Base-by-base conservation (phyloP, 2,888 invertebrate genomes). In the Noctua janthe region DNA sequence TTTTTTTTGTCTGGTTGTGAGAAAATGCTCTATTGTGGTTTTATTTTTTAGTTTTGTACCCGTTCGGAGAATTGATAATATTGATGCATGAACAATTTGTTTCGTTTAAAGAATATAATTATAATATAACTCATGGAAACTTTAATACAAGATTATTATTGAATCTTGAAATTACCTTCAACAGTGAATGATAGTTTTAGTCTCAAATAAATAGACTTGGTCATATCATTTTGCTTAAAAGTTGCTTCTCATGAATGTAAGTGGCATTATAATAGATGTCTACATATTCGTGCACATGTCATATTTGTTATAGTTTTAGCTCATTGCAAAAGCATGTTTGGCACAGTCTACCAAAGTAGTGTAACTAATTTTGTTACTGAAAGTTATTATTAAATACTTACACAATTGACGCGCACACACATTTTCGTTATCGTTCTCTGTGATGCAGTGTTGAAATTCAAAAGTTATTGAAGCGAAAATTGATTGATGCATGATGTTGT, bases 401-500 rank as follows among this genome's bases (percentile, higher is more conserved):
- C 86, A 81, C 83, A 86, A 83, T 81, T 71, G 56, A 54, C 49
- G n/a, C 47, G 56, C 75, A 64, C 43, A 51, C 67, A 66, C 11
- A 62, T 29, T 67, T 71, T 47, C 11, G 35, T 66, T 81, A 71
- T 69, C 56, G 20, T 62, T 70, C 13, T 71, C n/a, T 70, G 51
- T 72, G 35, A 59, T 29, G 70, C 74, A 51, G 64, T 78, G 49
- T 59, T 47, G 81, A 83, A 88, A 86, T 83, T 17, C 82, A 80
- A 76, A 11, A 80, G 82, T 59, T 82, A 88, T 66, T 83, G 76
- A 83, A 76, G 81, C 85, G 80, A 81, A 82, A 84, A 88, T 70
- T 84, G 43, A 80, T 59, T 81, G 71, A 80, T 78, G 70, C 80
- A 83, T 78, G 82, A 88, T 89, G 89, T 85, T 85, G 87, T 89